Conservation (phyloP, 2,888 invertebrate species). For the Charanyca ferruginea region DNA sequence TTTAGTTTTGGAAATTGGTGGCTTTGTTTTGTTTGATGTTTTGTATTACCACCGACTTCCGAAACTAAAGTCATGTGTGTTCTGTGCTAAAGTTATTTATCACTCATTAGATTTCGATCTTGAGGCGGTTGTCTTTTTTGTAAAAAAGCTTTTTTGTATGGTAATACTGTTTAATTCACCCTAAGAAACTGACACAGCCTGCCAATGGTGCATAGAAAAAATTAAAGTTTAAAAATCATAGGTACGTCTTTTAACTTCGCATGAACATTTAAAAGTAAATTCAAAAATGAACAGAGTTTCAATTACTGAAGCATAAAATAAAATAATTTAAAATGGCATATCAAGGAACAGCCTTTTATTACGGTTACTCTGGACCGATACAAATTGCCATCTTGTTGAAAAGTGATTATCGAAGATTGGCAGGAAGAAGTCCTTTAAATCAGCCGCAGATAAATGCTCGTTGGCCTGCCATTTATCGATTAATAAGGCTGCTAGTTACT, state of each 20-base stretch:
- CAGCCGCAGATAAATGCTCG: slow-evolving; percentile 57
- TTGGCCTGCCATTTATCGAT: slow-evolving; percentile 65
- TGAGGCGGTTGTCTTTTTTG: too few species aligned
- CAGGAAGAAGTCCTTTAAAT: slow-evolving; percentile 64
- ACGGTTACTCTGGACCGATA: slow-evolving; percentile 45
- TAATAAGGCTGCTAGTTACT: slow-evolving; percentile 73
- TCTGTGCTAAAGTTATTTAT: too few species aligned
- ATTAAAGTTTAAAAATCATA: slow-evolving; percentile 2
- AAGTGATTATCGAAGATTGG: slow-evolving; percentile 53
- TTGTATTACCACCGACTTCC: too few species aligned
- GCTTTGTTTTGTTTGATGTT: too few species aligned
- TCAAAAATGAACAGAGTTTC: background rate
- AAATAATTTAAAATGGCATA: slow-evolving; percentile 28
- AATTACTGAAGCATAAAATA: slow-evolving; percentile 1
- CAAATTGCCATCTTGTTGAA: slow-evolving; percentile 55
- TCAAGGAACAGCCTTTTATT: slow-evolving; percentile 32
- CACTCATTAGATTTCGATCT: too few species aligned
- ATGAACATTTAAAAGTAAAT: background rate
- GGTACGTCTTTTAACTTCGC: background rate
- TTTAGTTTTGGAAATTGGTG: too few species aligned
- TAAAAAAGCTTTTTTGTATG: too few species aligned
- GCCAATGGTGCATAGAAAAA: background rate
- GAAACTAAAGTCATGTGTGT: too few species aligned
- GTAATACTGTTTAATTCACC: too few species aligned
- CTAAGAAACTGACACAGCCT: background rate